Percentiles rank a stretch among this genome's conserved stretches.
phyloP scores from a whole-genome alignment of 2,797 vertebrate species.

The Cirrhinus molitorella region DNA sequence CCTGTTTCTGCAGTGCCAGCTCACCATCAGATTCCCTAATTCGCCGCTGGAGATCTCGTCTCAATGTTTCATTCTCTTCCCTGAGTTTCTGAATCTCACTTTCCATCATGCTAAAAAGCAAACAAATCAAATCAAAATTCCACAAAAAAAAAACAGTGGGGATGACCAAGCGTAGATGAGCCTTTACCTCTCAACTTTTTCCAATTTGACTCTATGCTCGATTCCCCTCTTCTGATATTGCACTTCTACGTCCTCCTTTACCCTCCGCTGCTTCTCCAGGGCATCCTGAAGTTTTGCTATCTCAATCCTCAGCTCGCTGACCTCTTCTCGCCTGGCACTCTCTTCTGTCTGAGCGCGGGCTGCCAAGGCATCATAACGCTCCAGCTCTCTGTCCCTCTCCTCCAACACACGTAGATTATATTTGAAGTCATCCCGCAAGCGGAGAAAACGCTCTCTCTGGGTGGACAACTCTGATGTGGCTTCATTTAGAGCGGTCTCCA shows the following conservation, averaged over 20 bases:
- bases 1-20: conserved; percentile 81
- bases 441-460: conserved; percentile 69
- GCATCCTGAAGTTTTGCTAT: conserved; percentile 74
- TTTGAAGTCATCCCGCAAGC: conserved; percentile 82
- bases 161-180: neutral
- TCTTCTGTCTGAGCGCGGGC: conserved; percentile 69
- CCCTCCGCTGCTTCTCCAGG: conserved; percentile 67
- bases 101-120: conserved; percentile 71
- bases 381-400: conserved; percentile 83
- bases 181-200: conserved; percentile 73
- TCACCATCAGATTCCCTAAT: conserved; percentile 77
- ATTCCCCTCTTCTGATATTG: conserved; percentile 64
- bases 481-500: conserved; percentile 74
- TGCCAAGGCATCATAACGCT: conserved; percentile 74
- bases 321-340: conserved; percentile 74
- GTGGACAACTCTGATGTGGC: conserved; percentile 68
- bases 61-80: conserved; percentile 76
- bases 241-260: conserved; percentile 66
- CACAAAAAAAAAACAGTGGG: neutral
- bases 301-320: conserved; percentile 78
- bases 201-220: conserved; percentile 75
- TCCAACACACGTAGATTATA: conserved; percentile 83
- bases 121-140: conserved; percentile 12
- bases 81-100: conserved; percentile 69
- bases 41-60: conserved; percentile 72